A percentile compares a stretch with the other conserved stretches of the same genome.
Evolutionary conservation across 2,888 invertebrate genomes (phyloP).

Genomic region (Alcis repandata): DNA sequence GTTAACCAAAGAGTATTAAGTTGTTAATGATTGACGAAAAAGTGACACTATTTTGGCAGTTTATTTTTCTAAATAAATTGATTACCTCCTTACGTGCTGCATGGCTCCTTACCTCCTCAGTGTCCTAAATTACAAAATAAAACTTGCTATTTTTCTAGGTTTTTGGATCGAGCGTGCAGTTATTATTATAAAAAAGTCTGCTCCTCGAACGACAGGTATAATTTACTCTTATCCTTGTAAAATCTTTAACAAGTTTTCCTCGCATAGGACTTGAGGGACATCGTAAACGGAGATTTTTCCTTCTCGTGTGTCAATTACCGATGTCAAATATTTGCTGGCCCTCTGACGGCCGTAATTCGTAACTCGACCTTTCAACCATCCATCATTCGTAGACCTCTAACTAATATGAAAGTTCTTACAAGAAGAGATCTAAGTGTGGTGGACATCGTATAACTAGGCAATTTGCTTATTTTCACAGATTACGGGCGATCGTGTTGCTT

Average conservation of each 20-base stretch:
- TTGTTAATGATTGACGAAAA: not conserved
- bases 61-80: not conserved
- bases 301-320: conserved; percentile 81
- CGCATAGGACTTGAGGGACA: conserved; percentile 34
- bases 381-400: conserved; percentile 45
- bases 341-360: conserved; percentile 79
- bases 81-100: no score
- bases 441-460: conserved; percentile 58
- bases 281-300: conserved; percentile 61
- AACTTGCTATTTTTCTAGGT: no score
- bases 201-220: no score
- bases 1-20: no score
- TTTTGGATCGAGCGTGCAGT: no score
- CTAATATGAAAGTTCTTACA: not conserved
- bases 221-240: not conserved
- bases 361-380: conserved; percentile 65
- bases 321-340: conserved; percentile 83
- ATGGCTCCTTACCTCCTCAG: no score
- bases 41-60: not conserved
- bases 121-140: no score
- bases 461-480: conserved; percentile 75
- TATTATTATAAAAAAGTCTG: no score
- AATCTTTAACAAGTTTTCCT: no score
- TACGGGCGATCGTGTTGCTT: conserved; percentile 75
- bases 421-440: conserved; percentile 49